Evolutionary conservation across 2,797 vertebrate genomes (phyloP).

Genomic region (Nyctibius grandis): DNA sequence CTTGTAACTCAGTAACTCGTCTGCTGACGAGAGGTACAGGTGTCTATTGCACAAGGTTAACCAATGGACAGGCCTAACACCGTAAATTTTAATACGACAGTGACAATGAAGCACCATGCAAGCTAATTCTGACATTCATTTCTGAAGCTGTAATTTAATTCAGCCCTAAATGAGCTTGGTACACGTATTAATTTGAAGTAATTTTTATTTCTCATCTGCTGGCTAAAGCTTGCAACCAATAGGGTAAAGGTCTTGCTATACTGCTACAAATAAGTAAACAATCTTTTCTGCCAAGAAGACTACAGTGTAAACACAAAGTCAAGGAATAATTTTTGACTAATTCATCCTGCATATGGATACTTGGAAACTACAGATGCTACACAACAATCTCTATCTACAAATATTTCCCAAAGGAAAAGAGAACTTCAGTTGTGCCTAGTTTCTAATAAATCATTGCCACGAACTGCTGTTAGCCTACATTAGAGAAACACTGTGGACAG

Average conservation of each 20-base stretch:
- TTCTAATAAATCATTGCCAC: neutral
- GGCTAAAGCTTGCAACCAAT: slow-evolving; percentile 25
- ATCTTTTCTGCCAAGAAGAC: neutral
- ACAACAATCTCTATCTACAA: neutral
- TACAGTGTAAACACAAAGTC: slow-evolving; percentile 2
- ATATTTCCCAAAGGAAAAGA: neutral
- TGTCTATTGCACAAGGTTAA: neutral
- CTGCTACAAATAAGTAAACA: slow-evolving; percentile 20
- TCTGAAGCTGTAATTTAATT: neutral
- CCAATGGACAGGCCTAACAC: neutral
- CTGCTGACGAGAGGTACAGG: neutral
- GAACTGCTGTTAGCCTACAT: neutral
- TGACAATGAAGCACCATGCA: neutral
- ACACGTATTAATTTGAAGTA: neutral
- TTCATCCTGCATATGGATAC: slow-evolving; percentile 15
- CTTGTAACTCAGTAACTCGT: neutral
- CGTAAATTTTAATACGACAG: neutral
- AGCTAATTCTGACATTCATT: neutral
- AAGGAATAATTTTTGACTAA: slow-evolving; percentile 16
- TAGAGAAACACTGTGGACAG: neutral
- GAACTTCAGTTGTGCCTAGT: neutral
- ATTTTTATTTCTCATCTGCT: neutral
- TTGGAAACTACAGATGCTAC: slow-evolving; percentile 29
- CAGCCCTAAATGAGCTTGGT: neutral
- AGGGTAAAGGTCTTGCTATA: neutral